Conservation (phyloP, 2,888 invertebrate species). For the Acanthacorydalis orientalis region DNA sequence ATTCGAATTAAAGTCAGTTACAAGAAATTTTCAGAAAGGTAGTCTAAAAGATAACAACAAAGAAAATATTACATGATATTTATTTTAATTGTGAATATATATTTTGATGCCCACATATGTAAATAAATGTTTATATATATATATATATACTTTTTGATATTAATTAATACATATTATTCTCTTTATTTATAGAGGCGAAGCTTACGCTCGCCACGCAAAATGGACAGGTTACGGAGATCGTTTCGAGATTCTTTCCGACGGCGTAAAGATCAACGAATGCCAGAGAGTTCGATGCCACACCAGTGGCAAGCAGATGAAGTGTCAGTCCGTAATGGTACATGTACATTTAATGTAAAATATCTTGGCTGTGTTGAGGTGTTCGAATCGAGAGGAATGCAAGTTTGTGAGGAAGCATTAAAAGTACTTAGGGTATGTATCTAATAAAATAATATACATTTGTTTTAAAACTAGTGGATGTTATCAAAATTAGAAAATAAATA, state of each 20-base stretch:
- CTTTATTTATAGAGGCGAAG: conserved; percentile 35
- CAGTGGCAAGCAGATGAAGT: conserved; percentile 98
- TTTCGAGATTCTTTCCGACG: conserved; percentile 88
- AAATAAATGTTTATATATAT: conserved; percentile 4
- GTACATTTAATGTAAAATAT: conserved; percentile 96
- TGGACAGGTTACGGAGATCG: conserved; percentile 78
- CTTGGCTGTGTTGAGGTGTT: conserved; percentile 98
- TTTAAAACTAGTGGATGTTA: too few relatives aligned
- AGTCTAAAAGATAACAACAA: too few relatives aligned
- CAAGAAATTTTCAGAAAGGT: too few relatives aligned
- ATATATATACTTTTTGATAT: conserved; percentile 5
- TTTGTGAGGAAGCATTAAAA: conserved; percentile 97
- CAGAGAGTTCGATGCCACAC: conserved; percentile 90
- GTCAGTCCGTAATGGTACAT: conserved; percentile 88
- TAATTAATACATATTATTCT: conserved; percentile 6
- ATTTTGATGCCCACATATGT: too few relatives aligned
- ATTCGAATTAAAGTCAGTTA: too few relatives aligned
- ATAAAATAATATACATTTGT: neutral
- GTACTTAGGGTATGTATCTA: conserved; percentile 66
- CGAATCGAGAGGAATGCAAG: conserved; percentile 98
- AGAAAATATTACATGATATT: too few relatives aligned
- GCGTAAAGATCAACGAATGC: conserved; percentile 67
- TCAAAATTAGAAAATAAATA: too few relatives aligned
- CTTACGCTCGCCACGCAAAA: conserved; percentile 54
- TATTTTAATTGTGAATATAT: too few relatives aligned